phyloP scores from a whole-genome alignment of 2,888 invertebrate genomes.

The Noctuana brunneofusca region DNA sequence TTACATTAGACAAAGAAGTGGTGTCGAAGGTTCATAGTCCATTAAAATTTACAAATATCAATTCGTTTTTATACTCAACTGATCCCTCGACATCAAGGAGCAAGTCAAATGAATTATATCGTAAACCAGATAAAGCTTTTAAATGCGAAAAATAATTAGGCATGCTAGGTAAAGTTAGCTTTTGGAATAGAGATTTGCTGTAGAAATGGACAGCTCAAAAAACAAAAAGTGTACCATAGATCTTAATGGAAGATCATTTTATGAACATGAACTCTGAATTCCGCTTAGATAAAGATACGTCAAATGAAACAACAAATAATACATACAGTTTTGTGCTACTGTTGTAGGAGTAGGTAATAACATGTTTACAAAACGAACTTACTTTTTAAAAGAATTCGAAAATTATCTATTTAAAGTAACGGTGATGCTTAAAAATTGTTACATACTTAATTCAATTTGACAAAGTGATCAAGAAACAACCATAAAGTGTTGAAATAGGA shows the following conservation, averaged over 20 bases:
- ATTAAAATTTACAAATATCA: conserved; percentile 51
- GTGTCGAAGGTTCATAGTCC: conserved; percentile 68
- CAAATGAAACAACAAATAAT: neutral
- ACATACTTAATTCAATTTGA: neutral
- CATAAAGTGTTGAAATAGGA: conserved; percentile 3
- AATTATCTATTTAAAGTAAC: neutral
- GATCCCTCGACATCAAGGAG: conserved; percentile 73
- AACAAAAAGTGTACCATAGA: neutral
- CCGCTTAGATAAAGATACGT: neutral
- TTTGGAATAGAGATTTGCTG: conserved; percentile 51
- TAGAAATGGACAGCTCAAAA: neutral
- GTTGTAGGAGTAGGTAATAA: too few relatives aligned
- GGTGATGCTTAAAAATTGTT: neutral
- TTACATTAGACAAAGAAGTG: conserved; percentile 20
- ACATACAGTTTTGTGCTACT: neutral
- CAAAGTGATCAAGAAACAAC: neutral
- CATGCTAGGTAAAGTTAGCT: conserved; percentile 48
- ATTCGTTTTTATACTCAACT: conserved; percentile 35
- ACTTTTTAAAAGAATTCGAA: neutral
- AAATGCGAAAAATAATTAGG: conserved; percentile 37
- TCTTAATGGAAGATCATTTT: neutral
- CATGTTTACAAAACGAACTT: too few relatives aligned
- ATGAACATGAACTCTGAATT: neutral
- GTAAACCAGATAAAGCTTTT: conserved; percentile 54
- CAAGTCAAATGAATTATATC: conserved; percentile 81